These are phyloP conservation scores for Cyprinus carpio DNA, from an alignment of 2,113 vertebrate genomes.

Conservation along the genomic window DNA sequence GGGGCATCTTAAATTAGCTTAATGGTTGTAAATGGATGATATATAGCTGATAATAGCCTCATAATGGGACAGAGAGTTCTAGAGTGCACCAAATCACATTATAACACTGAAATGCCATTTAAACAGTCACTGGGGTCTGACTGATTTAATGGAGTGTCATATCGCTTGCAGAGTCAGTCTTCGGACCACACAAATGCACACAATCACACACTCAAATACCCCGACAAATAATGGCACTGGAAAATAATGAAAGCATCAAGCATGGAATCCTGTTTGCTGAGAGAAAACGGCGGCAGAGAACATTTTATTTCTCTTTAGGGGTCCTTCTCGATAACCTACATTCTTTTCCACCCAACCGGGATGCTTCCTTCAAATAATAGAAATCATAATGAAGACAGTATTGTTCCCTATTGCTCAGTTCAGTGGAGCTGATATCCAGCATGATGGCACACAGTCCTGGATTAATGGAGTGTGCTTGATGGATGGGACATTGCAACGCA, in stretches of 20 bases:
- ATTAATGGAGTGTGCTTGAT: conserved; percentile 70
- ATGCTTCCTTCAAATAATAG: conserved; percentile 50
- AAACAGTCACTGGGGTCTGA: conserved; percentile 66
- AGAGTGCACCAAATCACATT: conserved; percentile 66
- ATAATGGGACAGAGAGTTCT: conserved; percentile 54
- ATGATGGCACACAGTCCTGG: conserved; percentile 61
- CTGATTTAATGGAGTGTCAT: conserved; percentile 64
- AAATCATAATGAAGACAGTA: conserved; percentile 62
- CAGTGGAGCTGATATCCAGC: conserved; percentile 55
- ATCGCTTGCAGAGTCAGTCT: conserved; percentile 55
- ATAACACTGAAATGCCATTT: conserved; percentile 64
- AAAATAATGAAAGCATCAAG: conserved; percentile 52
- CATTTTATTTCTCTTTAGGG: conserved; percentile 55
- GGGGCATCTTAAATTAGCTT: neutral
- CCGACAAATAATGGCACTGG: conserved; percentile 61
- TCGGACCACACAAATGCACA: conserved; percentile 9
- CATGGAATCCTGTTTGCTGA: conserved; percentile 49
- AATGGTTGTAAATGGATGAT: conserved; percentile 24
- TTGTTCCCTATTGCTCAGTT: conserved; percentile 55
- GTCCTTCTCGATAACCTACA: conserved; percentile 36
- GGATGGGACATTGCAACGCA: conserved; percentile 58
- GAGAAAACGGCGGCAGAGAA: conserved; percentile 18
- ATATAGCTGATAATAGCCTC: neutral
- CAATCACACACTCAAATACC: conserved; percentile 51
- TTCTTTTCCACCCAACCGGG: conserved; percentile 30